These are phyloP conservation scores for Tenrec ecaudatus DNA, from an alignment of 2,113 vertebrate species.

Conservation along the genomic window DNA sequence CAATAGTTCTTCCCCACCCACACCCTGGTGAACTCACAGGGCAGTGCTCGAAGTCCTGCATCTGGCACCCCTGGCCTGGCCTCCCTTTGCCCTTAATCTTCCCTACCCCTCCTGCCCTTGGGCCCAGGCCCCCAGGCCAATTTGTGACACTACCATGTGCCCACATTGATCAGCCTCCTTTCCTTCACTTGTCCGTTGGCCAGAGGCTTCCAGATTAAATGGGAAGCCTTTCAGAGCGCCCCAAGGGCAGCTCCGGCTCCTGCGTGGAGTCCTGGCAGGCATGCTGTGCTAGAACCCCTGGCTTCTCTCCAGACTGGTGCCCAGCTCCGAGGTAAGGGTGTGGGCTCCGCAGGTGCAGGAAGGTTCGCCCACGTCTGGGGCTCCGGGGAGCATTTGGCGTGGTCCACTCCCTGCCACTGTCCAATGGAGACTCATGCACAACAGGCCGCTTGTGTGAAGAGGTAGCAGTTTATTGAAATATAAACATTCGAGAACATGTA, in stretches of 20 bases:
- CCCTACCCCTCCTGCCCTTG: not conserved
- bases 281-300: too few species aligned
- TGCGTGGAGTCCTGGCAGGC: not conserved
- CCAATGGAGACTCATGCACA: not conserved
- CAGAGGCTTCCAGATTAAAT: not conserved
- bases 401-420: not conserved
- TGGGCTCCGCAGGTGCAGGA: not conserved
- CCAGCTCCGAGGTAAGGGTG: too few species aligned
- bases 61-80: not conserved
- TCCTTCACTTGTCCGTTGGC: not conserved
- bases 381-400: not conserved
- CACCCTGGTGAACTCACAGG: not conserved
- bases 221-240: not conserved
- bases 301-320: too few species aligned
- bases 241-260: not conserved
- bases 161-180: not conserved
- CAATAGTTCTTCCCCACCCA: not conserved
- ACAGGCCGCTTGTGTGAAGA: conserved; percentile 82
- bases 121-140: not conserved
- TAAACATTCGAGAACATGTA: conserved; percentile 90
- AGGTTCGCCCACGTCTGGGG: not conserved
- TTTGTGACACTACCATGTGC: not conserved
- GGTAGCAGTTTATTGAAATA: conserved; percentile 93
- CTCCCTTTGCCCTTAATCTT: not conserved
- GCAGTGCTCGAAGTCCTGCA: not conserved